These are phyloP conservation scores for fruit fly (Drosophila melanogaster) DNA, from an alignment of 1,140 invertebrate genomes.

Conservation along the genomic window DNA sequence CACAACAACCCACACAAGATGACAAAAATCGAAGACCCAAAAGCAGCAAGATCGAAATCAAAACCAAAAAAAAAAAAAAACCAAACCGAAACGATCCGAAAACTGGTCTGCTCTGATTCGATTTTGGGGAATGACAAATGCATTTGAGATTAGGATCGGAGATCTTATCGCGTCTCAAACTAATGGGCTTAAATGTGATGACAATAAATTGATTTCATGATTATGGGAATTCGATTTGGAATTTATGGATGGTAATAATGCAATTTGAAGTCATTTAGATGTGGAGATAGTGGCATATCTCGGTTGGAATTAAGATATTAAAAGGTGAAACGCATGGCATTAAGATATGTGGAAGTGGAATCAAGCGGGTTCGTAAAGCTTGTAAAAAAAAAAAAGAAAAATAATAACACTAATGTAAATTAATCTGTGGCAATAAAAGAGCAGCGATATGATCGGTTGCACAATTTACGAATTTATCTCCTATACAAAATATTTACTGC, in stretches of 20 bases:
- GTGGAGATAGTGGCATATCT: constrained; percentile 2
- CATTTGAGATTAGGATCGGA: constrained; percentile 39
- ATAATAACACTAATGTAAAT: neutral
- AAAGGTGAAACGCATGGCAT: neutral
- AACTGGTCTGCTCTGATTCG: constrained; percentile 51
- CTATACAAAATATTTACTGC: constrained; percentile 6
- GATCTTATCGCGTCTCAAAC: constrained; percentile 31
- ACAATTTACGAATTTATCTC: neutral
- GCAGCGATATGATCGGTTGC: neutral
- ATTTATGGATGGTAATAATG: constrained; percentile 39
- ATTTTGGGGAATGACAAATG: constrained; percentile 44
- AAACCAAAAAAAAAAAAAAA: neutral
- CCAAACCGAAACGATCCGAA: neutral
- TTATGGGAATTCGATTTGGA: constrained; percentile 28
- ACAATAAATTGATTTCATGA: constrained; percentile 51
- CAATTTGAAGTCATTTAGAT: constrained; percentile 45
- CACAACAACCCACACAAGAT: constrained; percentile 43
- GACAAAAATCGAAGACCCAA: neutral
- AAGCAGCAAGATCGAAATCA: too few species aligned
- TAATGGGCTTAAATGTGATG: constrained; percentile 55
- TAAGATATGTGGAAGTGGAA: neutral
- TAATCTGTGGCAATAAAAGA: neutral
- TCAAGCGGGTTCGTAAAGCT: neutral
- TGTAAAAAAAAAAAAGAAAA: too few species aligned
- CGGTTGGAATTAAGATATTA: constrained; percentile 19